A percentile compares a stretch with the other conserved stretches of the same genome.
These are phyloP conservation scores for Hyperopisus bebe DNA, from an alignment of 2,113 vertebrate species.

Conservation along the genomic window DNA sequence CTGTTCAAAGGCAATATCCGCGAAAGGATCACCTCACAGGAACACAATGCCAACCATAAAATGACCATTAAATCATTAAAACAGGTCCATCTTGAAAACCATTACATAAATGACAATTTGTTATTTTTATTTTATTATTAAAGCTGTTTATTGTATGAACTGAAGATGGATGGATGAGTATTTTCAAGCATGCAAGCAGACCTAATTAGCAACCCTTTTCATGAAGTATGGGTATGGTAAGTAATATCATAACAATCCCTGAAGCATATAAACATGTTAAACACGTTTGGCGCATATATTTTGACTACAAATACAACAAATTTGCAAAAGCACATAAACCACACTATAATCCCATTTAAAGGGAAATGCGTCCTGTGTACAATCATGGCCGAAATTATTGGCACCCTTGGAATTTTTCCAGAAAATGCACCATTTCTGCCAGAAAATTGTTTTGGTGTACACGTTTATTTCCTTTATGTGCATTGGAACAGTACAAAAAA, in stretches of 20 bases:
- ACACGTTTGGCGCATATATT: not conserved
- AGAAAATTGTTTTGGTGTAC: too few relatives aligned
- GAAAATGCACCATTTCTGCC: too few relatives aligned
- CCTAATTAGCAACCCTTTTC: not conserved
- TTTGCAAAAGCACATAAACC: not conserved
- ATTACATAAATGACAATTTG: not conserved
- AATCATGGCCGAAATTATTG: not conserved
- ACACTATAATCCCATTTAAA: not conserved
- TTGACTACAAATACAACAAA: not conserved
- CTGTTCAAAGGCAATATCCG: not conserved
- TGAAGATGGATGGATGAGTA: not conserved
- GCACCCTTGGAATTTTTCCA: too few relatives aligned
- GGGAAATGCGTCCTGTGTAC: not conserved
- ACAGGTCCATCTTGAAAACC: not conserved
- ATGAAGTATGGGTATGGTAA: not conserved
- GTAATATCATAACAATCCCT: not conserved
- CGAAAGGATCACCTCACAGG: not conserved
- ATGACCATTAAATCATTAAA: not conserved
- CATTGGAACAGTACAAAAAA: too few relatives aligned
- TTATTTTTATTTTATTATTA: not conserved
- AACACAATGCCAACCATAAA: not conserved
- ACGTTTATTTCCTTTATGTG: too few relatives aligned
- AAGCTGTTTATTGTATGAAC: not conserved
- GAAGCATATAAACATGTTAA: not conserved
- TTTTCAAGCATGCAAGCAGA: not conserved